Evolutionary conservation across 2,113 vertebrate genomes (phyloP), one percentile per base, ranked within the genome.

Genomic region (Callopanchax toddi): DNA sequence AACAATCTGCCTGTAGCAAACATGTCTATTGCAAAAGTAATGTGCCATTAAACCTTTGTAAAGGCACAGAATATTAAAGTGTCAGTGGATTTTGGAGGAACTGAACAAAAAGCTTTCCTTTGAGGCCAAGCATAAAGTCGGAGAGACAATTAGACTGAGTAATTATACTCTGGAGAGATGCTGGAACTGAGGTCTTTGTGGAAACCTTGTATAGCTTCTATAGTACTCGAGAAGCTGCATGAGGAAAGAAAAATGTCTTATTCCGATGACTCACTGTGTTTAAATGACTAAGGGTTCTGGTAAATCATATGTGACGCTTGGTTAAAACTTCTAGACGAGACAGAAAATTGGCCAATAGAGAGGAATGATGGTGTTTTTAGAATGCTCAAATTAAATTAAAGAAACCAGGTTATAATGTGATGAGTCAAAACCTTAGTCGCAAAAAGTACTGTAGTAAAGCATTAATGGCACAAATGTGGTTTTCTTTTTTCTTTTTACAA

Each of bases 351-450:
- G 43, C 43, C 20, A 43, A 25, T 11, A 37, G 66, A 60, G 43
- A 45, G 53, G 56, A 79, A 74, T 66, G 67, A 73, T 56, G 29
- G 53, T 60, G 72, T 67, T 77, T 72, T 49, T 63, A 52, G 21
- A 82, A 79, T 20, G 11, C 53, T 64, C 22, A 71, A 82, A 71
- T 50, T 55, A 5, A 77, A 71, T 75, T 79, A 60, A 64, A 76
- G n/a, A 82, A 82, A 78, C 44, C 71, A 50, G 78, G 63, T 82
- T 79, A 83, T 6, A 22, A 42, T 67, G n/a, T n/a, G n/a, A n/a
- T n/a, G n/a, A n/a, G n/a, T n/a, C n/a, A n/a, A n/a, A n/a, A n/a
- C n/a, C n/a, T n/a, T n/a, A n/a, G n/a, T n/a, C n/a, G n/a, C n/a
- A n/a, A 39, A 12, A 13, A 39, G 37, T 39, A n/a, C 11, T 15